Percentiles rank a stretch among this genome's conserved stretches.
These are phyloP conservation scores for Anthrax anthrax DNA, from an alignment of 2,888 invertebrate species.

Conservation along the genomic window DNA sequence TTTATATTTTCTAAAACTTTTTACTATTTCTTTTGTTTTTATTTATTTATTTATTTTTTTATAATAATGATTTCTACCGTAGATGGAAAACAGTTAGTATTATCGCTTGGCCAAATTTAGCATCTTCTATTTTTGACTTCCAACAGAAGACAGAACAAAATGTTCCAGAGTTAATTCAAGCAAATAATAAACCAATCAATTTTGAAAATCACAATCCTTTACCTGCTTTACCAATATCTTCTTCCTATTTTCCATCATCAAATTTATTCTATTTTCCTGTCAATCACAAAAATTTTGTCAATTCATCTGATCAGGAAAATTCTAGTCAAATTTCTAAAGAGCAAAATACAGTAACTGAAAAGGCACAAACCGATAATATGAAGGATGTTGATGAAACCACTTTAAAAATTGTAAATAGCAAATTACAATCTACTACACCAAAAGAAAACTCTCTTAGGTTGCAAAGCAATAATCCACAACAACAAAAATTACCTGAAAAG, in stretches of 20 bases:
- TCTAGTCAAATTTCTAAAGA: no score
- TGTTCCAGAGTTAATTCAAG: not conserved
- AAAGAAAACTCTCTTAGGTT: not conserved
- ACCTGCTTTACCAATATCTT: not conserved
- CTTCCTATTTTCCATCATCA: not conserved
- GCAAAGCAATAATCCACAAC: constrained; percentile 11
- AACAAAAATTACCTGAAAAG: constrained; percentile 16
- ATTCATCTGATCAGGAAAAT: no score
- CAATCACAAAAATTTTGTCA: no score
- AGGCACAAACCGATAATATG: no score
- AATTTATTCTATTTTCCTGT: not conserved
- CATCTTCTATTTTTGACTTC: not conserved
- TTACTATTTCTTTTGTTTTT: not conserved
- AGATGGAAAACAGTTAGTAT: constrained; percentile 26
- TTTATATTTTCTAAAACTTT: no score
- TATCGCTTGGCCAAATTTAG: constrained; percentile 22
- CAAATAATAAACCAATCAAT: not conserved
- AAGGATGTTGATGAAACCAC: no score
- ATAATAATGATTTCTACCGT: constrained; percentile 1
- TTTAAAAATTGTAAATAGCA: no score
- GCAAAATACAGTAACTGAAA: no score
- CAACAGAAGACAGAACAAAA: not conserved
- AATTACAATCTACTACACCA: no score
- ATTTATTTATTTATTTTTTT: not conserved
- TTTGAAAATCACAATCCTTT: not conserved